phyloP scores from a whole-genome alignment of 2,797 vertebrate species.

The Sebastes glaucus region DNA sequence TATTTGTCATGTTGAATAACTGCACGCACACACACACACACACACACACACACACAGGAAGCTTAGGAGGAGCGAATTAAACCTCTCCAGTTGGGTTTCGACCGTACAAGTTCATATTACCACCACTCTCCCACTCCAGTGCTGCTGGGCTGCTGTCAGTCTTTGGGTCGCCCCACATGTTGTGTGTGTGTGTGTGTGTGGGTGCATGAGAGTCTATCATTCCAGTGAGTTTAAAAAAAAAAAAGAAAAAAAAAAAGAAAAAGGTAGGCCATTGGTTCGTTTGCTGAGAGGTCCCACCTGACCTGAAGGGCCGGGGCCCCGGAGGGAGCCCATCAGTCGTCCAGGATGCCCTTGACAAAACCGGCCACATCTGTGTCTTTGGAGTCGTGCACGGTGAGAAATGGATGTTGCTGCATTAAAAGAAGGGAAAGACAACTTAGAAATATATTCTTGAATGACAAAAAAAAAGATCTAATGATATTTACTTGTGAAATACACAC shows the following conservation, averaged over 20 bases:
- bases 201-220: slow-evolving; percentile 70
- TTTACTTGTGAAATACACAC: neutral
- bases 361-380: slow-evolving; percentile 96
- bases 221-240: slow-evolving; percentile 76
- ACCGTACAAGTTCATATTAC: slow-evolving; percentile 63
- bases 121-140: slow-evolving; percentile 59
- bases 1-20: slow-evolving; percentile 60
- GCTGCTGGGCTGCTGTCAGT: slow-evolving; percentile 68
- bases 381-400: slow-evolving; percentile 94
- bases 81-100: slow-evolving; percentile 59
- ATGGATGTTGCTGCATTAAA: slow-evolving; percentile 87
- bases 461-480: neutral
- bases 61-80: slow-evolving; percentile 62
- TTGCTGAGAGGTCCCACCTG: slow-evolving; percentile 63
- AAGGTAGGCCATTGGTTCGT: slow-evolving; percentile 66
- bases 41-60: slow-evolving; percentile 34
- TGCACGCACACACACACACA: slow-evolving; percentile 36
- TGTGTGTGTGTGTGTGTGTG: slow-evolving; percentile 40
- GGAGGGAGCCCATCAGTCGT: slow-evolving; percentile 82
- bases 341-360: slow-evolving; percentile 95
- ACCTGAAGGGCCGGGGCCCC: slow-evolving; percentile 48
- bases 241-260: slow-evolving; percentile 10
- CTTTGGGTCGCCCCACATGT: slow-evolving; percentile 56
- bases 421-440: neutral
- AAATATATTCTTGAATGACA: neutral